Evolutionary conservation across 2,797 vertebrate species (phyloP).

Genomic region (Aulostomus chinensis): DNA sequence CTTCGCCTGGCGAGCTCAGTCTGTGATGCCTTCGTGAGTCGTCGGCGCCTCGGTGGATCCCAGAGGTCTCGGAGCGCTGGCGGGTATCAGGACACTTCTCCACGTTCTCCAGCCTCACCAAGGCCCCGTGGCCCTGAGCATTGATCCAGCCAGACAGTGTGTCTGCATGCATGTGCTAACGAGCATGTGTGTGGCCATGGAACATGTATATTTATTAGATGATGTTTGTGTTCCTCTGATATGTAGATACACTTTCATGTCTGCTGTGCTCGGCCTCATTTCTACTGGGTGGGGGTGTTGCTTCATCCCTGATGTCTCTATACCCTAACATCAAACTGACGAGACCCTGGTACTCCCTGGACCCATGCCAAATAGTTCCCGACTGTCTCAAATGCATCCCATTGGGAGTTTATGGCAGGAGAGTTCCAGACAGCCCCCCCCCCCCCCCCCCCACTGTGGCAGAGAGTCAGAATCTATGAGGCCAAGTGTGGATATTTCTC

Average conservation of each 20-base stretch:
- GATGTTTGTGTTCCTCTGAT: conserved; percentile 25
- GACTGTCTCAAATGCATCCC: conserved; percentile 76
- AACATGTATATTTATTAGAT: conserved; percentile 50
- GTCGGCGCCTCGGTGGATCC: too few species aligned
- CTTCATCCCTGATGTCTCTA: conserved; percentile 46
- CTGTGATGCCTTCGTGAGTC: conserved; percentile 33
- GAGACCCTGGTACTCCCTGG: conserved; percentile 58
- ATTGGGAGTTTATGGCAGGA: conserved; percentile 57
- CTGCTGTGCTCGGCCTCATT: conserved; percentile 4
- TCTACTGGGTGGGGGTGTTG: conserved; percentile 1
- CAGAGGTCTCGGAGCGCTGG: too few species aligned
- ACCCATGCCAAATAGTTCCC: conserved; percentile 62
- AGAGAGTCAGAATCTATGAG: too few species aligned
- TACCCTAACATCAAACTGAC: conserved; percentile 70
- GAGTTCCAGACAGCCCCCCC: conserved; percentile 59
- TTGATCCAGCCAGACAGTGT: conserved; percentile 52
- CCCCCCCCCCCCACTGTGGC: conserved; percentile 46
- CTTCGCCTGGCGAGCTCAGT: conserved; percentile 35
- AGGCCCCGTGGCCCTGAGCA: conserved; percentile 5
- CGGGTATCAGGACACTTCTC: too few species aligned
- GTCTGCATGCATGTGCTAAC: conserved; percentile 14
- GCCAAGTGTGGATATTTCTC: conserved; percentile 21
- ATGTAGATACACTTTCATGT: conserved; percentile 17
- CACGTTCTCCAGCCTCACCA: conserved; percentile 15
- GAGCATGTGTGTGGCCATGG: conserved; percentile 2